phyloP scores from a whole-genome alignment of 2,113 vertebrate genomes.

The Opisthocomus hoazin region DNA sequence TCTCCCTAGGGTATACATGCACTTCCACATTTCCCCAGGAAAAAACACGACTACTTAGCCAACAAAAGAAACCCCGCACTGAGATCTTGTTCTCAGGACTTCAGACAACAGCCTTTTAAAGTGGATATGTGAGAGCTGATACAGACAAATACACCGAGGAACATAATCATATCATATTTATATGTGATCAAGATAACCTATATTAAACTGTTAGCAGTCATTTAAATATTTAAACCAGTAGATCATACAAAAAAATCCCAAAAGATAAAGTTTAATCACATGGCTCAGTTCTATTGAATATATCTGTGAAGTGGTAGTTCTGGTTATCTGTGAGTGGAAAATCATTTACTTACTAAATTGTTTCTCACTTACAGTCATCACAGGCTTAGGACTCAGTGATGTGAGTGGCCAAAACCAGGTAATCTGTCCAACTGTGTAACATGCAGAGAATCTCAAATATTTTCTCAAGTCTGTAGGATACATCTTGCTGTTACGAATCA shows the following conservation, averaged over 20 bases:
- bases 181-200: background rate
- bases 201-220: background rate
- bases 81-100: constrained; percentile 16
- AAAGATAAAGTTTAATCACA: background rate
- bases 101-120: background rate
- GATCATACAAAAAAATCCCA: background rate
- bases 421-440: background rate
- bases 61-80: background rate
- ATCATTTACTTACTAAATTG: background rate
- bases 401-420: background rate
- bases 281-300: background rate
- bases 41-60: background rate
- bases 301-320: background rate
- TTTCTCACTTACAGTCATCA: background rate
- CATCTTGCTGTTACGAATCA: background rate
- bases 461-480: background rate
- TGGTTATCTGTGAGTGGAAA: background rate
- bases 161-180: background rate
- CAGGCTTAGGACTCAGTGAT: background rate
- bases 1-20: background rate
- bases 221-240: background rate
- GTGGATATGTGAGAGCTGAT: background rate
- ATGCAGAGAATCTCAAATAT: background rate
- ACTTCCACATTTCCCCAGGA: background rate
- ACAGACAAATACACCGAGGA: background rate